These are phyloP conservation scores for Brevipalpus yothersi DNA, from an alignment of 1,140 invertebrate species.

Conservation along the genomic window DNA sequence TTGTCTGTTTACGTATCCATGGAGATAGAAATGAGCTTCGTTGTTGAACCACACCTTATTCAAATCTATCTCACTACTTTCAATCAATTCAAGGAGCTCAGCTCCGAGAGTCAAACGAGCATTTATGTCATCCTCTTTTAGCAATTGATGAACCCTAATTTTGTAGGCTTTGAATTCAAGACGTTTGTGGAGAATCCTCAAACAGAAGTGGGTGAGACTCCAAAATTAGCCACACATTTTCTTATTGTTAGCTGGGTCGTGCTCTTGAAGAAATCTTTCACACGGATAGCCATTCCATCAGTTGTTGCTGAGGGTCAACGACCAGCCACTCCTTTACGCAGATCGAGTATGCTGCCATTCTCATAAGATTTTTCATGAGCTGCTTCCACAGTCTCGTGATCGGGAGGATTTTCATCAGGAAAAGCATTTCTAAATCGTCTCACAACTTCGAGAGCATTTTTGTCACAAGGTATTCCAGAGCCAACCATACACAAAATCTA, in stretches of 20 bases:
- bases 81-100: neutral
- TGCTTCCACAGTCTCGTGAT: neutral
- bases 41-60: conserved; percentile 3
- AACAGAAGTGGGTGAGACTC: neutral
- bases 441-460: neutral
- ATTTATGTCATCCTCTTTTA: neutral
- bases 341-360: neutral
- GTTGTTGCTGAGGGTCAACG: neutral
- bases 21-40: conserved; percentile 5
- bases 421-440: neutral
- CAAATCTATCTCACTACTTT: neutral
- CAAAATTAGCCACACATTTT: neutral
- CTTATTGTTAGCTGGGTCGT: neutral
- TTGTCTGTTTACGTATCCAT: conserved; percentile 3
- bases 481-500: no score
- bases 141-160: neutral
- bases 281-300: neutral
- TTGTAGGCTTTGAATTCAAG: conserved; percentile 5
- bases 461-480: neutral
- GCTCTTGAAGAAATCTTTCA: neutral
- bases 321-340: neutral
- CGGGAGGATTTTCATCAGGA: neutral
- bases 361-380: neutral
- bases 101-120: conserved; percentile 1
- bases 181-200: neutral